Evolutionary conservation across 2,888 invertebrate genomes (phyloP).

Genomic region (Drosophila histrio): DNA sequence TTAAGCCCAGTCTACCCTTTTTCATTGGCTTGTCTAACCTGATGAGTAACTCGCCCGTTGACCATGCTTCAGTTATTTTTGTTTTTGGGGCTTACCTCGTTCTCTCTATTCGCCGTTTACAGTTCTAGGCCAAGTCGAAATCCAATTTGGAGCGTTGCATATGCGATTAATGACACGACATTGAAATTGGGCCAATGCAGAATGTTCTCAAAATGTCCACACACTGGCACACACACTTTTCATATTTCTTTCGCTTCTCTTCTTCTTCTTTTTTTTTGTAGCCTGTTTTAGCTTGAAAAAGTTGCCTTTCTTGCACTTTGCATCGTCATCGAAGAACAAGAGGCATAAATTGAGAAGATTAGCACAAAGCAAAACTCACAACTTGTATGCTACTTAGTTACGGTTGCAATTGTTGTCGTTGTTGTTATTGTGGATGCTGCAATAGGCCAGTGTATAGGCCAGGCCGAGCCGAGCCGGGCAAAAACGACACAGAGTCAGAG

Average conservation of each 20-base stretch:
- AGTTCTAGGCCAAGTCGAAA: conserved; percentile 61
- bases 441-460: conserved; percentile 68
- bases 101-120: conserved; percentile 16
- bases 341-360: conserved; percentile 75
- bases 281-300: conserved; percentile 18
- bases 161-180: conserved; percentile 75
- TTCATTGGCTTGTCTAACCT: background rate
- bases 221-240: conserved; percentile 33
- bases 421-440: conserved; percentile 67
- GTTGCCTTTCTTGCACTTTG: conserved; percentile 64
- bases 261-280: background rate
- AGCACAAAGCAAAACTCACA: conserved; percentile 64
- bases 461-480: conserved; percentile 56
- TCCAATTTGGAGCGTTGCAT: conserved; percentile 61
- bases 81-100: conserved; percentile 49
- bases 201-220: conserved; percentile 69
- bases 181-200: conserved; percentile 77
- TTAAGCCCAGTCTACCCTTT: no score
- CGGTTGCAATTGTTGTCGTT: conserved; percentile 57
- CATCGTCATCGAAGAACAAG: conserved; percentile 71
- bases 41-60: conserved; percentile 6
- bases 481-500: conserved; percentile 25
- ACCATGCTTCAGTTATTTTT: conserved; percentile 34
- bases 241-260: conserved; percentile 26
- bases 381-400: conserved; percentile 60